These are phyloP conservation scores for Holothuria glaberrima DNA, from an alignment of 35 echinoderm and acorn worm species.

Conservation along the genomic window DNA sequence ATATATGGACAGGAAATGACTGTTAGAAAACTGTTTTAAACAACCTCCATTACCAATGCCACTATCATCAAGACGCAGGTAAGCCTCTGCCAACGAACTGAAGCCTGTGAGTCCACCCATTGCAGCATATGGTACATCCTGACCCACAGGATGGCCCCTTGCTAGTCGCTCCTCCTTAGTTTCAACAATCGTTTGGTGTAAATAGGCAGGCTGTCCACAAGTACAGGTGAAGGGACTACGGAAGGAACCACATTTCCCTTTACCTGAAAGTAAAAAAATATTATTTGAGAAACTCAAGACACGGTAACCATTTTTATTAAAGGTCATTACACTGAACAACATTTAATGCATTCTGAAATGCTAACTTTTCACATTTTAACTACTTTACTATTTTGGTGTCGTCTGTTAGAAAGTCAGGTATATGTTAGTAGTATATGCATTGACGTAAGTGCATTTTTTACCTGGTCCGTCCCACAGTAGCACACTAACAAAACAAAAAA, in stretches of 20 bases:
- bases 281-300: not conserved
- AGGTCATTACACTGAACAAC: no score
- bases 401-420: no score
- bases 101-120: conserved; percentile 99
- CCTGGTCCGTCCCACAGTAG: no score
- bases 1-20: no score
- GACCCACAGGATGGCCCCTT: conserved; percentile 95
- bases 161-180: conserved; percentile 87
- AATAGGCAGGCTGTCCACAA: conserved; percentile 89
- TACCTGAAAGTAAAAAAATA: conserved; percentile 1
- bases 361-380: no score
- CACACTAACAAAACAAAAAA: no score
- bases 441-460: no score
- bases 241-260: conserved; percentile 86
- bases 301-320: no score
- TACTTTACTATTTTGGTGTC: no score
- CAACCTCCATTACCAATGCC: conserved; percentile 68
- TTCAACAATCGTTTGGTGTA: conserved; percentile 89
- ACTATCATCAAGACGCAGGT: conserved; percentile 91
- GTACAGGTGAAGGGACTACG: conserved; percentile 88
- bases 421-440: no score
- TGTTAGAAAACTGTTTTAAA: no score
- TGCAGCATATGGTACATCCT: conserved; percentile 92
- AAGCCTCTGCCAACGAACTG: conserved; percentile 93
- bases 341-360: no score